Evolutionary conservation across 2,113 vertebrate species (phyloP).

Genomic region (Oryzias javanicus): DNA sequence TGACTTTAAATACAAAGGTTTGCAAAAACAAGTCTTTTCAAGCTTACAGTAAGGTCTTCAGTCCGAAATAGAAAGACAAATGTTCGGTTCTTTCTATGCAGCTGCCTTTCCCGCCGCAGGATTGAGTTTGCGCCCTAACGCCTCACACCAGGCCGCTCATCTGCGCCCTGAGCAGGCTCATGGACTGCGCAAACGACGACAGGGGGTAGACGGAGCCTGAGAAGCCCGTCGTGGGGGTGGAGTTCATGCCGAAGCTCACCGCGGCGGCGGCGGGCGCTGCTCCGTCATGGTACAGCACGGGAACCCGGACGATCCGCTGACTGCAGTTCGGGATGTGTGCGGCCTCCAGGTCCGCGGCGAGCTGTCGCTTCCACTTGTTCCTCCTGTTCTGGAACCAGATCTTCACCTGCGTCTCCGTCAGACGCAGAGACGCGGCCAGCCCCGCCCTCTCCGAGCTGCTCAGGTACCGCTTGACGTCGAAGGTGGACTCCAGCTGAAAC

Average conservation of each 20-base stretch:
- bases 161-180: slow-evolving; percentile 86
- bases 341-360: slow-evolving; percentile 87
- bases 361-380: slow-evolving; percentile 92
- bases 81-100: slow-evolving; percentile 60
- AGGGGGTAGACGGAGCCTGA: slow-evolving; percentile 83
- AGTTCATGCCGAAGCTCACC: slow-evolving; percentile 69
- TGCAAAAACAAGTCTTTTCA: slow-evolving; percentile 63
- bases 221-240: slow-evolving; percentile 74
- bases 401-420: slow-evolving; percentile 73
- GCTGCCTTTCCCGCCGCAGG: slow-evolving; percentile 24
- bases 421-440: slow-evolving; percentile 82
- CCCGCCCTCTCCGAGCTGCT: slow-evolving; percentile 88
- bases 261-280: slow-evolving; percentile 55
- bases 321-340: slow-evolving; percentile 80
- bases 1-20: slow-evolving; percentile 71
- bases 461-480: slow-evolving; percentile 85
- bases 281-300: slow-evolving; percentile 89
- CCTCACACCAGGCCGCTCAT: slow-evolving; percentile 88
- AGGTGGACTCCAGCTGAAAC: slow-evolving; percentile 67
- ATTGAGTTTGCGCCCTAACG: background rate
- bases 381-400: slow-evolving; percentile 89
- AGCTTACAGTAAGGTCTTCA: slow-evolving; percentile 21
- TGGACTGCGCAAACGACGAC: slow-evolving; percentile 83
- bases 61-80: slow-evolving; percentile 17
- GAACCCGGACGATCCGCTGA: slow-evolving; percentile 89